phyloP scores from a whole-genome alignment of 2,888 invertebrate genomes.

The Campoletis raptor region DNA sequence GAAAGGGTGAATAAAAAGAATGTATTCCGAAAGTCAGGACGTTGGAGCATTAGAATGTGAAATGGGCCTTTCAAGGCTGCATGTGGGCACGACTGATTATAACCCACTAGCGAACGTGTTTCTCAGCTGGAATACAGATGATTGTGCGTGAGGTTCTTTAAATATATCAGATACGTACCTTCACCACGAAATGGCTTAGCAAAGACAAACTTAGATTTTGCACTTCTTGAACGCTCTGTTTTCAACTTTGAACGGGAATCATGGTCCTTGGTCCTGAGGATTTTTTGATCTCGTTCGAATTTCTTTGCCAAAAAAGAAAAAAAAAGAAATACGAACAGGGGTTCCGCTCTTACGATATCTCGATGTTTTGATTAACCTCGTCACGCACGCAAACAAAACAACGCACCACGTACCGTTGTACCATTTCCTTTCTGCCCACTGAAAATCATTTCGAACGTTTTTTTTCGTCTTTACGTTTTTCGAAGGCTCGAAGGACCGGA shows the following conservation, averaged over 20 bases:
- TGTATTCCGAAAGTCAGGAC: constrained; percentile 69
- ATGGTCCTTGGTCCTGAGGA: neutral
- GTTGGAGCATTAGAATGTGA: constrained; percentile 76
- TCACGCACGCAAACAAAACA: neutral
- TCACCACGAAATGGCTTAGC: constrained; percentile 1
- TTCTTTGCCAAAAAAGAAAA: neutral
- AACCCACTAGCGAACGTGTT: constrained; percentile 53
- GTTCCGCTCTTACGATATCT: neutral
- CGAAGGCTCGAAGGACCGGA: constrained; percentile 69
- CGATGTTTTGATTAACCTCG: neutral
- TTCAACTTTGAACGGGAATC: neutral
- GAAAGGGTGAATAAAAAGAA: constrained; percentile 44
- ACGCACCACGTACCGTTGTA: neutral
- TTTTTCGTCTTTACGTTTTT: neutral
- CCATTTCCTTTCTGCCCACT: neutral
- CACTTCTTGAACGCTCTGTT: neutral
- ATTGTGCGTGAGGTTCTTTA: constrained; percentile 27
- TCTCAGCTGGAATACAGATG: constrained; percentile 48
- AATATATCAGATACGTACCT: constrained; percentile 2
- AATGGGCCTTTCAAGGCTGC: constrained; percentile 78
- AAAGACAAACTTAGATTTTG: neutral
- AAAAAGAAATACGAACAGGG: neutral
- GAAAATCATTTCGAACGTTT: constrained; percentile 18
- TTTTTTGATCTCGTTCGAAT: neutral
- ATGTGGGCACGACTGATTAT: constrained; percentile 70